Base-by-base conservation (phyloP, 2,113 vertebrate species). In the Saguinus imperator region DNA sequence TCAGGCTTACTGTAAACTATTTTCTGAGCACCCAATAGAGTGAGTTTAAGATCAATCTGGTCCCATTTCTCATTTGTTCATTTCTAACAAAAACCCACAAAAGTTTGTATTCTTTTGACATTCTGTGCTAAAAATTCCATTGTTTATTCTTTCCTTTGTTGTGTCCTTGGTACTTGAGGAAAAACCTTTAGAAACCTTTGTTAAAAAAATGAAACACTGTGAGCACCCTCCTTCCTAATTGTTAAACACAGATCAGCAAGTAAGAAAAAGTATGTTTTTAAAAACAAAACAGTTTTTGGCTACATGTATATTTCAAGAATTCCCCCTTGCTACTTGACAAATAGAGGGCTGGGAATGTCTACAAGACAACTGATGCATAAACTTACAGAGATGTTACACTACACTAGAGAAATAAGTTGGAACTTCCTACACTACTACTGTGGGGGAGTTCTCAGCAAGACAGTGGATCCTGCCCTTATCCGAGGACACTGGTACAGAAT, bases 281-380 rank as follows among this genome's bases (percentile, higher is more conserved):
- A 75, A 75, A 43, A 75, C 10, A 73, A 73, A 68, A 91, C 17
- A 80, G 82, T 55, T 72, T 94, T 72, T 93, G 87, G n/a, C 92
- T 91, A 92, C 79, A 77, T 27, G 45, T 84, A 68, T 73, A 72
- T 90, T 97, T 96, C 94, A 82, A 95, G 92, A 97, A 95, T 76
- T 94, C 95, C 92, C 94, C 92, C 75, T 89, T 75, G 52, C 68
- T 73, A 70, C 21, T n/a, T 88, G 85, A 97, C 70, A 81, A 88
- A 89, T 14, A 5, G 10, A 84, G 83, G 72, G 17, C 9, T 93
- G 66, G 72, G 48, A 43, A 61, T 37, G 75, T 89, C 18, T n/a
- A 29, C 32, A 77, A 90, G 43, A 91, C 25, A 68, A 55, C 4
- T 32, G 73, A 68, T 48, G 64, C 6, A 3, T 13, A 66, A 58